phyloP scores from a whole-genome alignment of 2,888 invertebrate species.

The Zygothrica quintamaculata region DNA sequence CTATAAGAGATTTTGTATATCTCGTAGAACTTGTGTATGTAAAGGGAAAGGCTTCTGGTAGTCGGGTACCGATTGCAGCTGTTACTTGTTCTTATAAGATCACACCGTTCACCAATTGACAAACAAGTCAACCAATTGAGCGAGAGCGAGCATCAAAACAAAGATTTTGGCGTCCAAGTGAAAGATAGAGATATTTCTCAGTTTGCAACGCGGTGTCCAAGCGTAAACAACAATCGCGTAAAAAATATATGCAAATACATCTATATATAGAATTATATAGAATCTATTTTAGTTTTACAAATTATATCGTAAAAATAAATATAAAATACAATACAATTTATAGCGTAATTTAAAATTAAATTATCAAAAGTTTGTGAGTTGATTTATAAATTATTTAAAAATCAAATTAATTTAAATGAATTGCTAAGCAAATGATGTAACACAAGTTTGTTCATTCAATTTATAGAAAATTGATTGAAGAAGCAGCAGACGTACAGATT shows the following conservation, averaged over 20 bases:
- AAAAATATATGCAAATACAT: background rate
- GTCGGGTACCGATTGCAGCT: too few relatives aligned
- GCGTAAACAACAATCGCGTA: conserved; percentile 28
- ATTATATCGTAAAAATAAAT: conserved; percentile 14
- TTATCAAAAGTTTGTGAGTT: background rate
- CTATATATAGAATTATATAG: conserved; percentile 57
- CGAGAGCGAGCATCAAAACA: conserved; percentile 16
- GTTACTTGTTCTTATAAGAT: too few relatives aligned
- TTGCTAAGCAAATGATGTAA: conserved; percentile 61
- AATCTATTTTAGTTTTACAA: conserved; percentile 59
- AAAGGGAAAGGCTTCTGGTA: too few relatives aligned
- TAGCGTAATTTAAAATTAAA: background rate
- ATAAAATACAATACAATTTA: background rate
- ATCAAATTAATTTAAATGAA: background rate
- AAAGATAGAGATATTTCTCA: conserved; percentile 50
- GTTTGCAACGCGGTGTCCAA: conserved; percentile 45
- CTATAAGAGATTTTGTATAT: too few relatives aligned
- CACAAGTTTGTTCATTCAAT: conserved; percentile 3
- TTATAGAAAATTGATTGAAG: conserved; percentile 2
- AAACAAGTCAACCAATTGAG: background rate
- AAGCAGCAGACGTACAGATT: conserved; percentile 1
- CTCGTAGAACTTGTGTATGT: background rate
- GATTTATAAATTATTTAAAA: background rate
- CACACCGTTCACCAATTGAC: too few relatives aligned
- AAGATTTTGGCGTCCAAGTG: conserved; percentile 50